A percentile compares a stretch with the other conserved stretches of the same genome.
Conservation (phyloP, 2,888 invertebrate species). For the Geotrupes spiniger region DNA sequence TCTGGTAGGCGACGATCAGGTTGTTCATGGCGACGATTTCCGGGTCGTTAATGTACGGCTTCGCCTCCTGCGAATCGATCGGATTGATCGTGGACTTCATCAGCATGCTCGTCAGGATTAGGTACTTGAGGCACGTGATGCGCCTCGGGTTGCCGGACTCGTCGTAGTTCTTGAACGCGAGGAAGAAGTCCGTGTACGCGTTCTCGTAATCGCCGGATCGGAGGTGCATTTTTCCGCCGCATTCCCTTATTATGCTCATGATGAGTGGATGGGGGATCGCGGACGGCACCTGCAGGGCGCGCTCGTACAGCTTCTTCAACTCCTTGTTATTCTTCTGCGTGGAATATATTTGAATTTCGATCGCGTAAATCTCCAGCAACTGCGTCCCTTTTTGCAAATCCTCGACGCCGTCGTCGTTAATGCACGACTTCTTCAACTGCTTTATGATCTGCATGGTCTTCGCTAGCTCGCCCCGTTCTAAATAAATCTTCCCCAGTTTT, state of each 20-base stretch:
- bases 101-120: conserved; percentile 97
- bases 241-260: conserved; percentile 97
- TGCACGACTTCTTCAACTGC: conserved; percentile 93
- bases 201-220: conserved; percentile 97
- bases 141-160: conserved; percentile 95
- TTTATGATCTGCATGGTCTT: conserved; percentile 92
- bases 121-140: conserved; percentile 95
- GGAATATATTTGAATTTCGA: conserved; percentile 99
- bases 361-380: conserved; percentile 94
- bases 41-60: conserved; percentile 98
- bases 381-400: conserved; percentile 97
- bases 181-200: conserved; percentile 99
- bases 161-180: conserved; percentile 99
- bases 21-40: conserved; percentile 99
- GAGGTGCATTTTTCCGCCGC: conserved; percentile 99
- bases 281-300: conserved; percentile 95
- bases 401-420: conserved; percentile 93
- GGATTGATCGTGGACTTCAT: conserved; percentile 99
- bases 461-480: conserved; percentile 88
- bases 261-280: conserved; percentile 99
- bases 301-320: conserved; percentile 92
- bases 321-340: conserved; percentile 99
- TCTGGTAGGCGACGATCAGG: conserved; percentile 93
- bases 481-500: conserved; percentile 95
- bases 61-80: conserved; percentile 99